Base-by-base conservation (phyloP, 92 coral and sea anemone species). In the Bergia puertoricense region DNA sequence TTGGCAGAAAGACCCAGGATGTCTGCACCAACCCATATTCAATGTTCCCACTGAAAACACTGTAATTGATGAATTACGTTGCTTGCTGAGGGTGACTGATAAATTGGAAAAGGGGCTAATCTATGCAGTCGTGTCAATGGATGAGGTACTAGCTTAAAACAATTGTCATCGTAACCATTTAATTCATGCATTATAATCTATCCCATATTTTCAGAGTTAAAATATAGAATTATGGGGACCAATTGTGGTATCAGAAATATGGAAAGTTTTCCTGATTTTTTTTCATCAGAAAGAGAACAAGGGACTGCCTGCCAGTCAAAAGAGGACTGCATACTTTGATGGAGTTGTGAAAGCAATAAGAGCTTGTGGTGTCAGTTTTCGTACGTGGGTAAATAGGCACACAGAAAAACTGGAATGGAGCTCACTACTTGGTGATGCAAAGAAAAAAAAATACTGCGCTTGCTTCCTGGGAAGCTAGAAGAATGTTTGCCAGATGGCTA, bases 81-180 rank as follows among this genome's bases (percentile, higher is more conserved):
- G 83, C 68, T 50, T 79, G 69, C 44, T 50, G 83, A 79, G 83
- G 23, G 83, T n/a, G n/a, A n/a, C n/a, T n/a, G n/a, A n/a, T n/a
- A n/a, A n/a, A n/a, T n/a, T n/a, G n/a, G n/a, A n/a, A n/a, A n/a
- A n/a, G n/a, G n/a, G n/a, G n/a, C n/a, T n/a, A n/a, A n/a, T n/a
- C n/a, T n/a, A n/a, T n/a, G 83, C 83, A n/a, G 56, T 56, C 30
- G 83, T 79, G 44, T 79, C 69, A 79, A 56, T 79, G 83, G 83
- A 79, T 37, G 68, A 79, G 83, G 83, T 50, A 79, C n/a, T n/a
- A n/a, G n/a, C 41, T 79, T 40, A 79, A 50, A 79, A 50, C 56
- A 40, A 57, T 79, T 50, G 42, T 22, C 8, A 48, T 48, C 54
- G 8, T 48, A 48, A 48, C 54, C 54, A 48, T 48, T 48, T 48